Percentiles rank a stretch among this genome's conserved stretches.
Conservation (phyloP, 1,140 invertebrate genomes). For the Drosophila subobscura region DNA sequence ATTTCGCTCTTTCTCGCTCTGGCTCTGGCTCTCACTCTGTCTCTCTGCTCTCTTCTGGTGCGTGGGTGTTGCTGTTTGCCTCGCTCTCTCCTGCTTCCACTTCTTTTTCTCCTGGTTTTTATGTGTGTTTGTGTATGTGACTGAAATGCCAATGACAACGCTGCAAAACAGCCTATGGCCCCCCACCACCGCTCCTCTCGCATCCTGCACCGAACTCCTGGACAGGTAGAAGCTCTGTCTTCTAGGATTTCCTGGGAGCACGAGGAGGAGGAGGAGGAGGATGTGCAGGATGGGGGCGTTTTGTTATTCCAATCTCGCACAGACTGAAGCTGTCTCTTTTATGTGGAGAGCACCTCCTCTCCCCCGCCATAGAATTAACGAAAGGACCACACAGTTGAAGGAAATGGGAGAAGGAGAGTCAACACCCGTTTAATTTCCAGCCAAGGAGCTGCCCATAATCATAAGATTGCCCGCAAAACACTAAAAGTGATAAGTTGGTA, state of each 20-base stretch:
- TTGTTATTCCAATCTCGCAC: constrained; percentile 69
- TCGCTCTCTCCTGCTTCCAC: constrained; percentile 16
- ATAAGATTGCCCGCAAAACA: constrained; percentile 5
- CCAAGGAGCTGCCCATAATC: constrained; percentile 5
- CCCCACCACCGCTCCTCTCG: neutral
- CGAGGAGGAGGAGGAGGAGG: constrained; percentile 13
- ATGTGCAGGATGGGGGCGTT: constrained; percentile 27
- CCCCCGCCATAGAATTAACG: neutral
- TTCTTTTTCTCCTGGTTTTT: constrained; percentile 55
- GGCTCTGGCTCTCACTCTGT: neutral
- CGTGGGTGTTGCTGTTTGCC: constrained; percentile 49
- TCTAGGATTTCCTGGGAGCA: constrained; percentile 5
- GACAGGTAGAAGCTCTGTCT: constrained; percentile 7
- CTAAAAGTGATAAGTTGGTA: constrained; percentile 3
- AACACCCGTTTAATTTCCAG: constrained; percentile 58
- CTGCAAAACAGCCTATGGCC: constrained; percentile 55
- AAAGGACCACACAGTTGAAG: too few species aligned
- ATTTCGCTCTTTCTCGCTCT: constrained; percentile 42
- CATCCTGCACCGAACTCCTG: constrained; percentile 37
- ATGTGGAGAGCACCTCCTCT: constrained; percentile 35
- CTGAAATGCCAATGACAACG: constrained; percentile 76
- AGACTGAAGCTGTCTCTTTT: constrained; percentile 53
- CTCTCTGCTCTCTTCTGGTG: constrained; percentile 4
- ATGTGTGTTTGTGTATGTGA: constrained; percentile 83
- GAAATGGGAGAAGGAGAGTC: constrained; percentile 1